Conservation (phyloP, 2,113 vertebrate genomes). For the Pseudolaguvia tuberculata region DNA sequence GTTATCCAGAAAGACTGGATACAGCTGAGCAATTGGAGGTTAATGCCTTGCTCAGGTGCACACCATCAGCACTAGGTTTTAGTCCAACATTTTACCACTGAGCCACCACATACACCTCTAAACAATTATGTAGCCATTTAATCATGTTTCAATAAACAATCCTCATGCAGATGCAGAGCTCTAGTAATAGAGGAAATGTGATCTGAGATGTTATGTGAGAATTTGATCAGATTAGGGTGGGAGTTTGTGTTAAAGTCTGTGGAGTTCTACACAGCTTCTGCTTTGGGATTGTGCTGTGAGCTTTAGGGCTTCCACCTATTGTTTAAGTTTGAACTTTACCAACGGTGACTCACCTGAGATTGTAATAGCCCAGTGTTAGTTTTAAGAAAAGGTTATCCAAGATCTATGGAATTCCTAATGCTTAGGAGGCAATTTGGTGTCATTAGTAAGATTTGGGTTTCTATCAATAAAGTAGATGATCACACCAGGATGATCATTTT, state of each 20-base stretch:
- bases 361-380: background rate
- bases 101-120: background rate
- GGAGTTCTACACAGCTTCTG: background rate
- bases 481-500: background rate
- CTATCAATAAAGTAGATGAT: background rate
- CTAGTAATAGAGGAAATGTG: background rate
- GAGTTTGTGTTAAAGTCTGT: background rate
- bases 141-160: background rate
- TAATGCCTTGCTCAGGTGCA: too few species aligned
- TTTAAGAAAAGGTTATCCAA: background rate
- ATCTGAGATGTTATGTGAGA: background rate
- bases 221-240: background rate
- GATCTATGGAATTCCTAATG: background rate
- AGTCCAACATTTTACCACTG: too few species aligned
- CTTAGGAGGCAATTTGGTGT: constrained; percentile 1
- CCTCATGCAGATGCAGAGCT: background rate
- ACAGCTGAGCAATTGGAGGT: too few species aligned
- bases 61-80: too few species aligned
- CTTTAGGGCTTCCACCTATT: background rate
- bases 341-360: constrained; percentile 24
- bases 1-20: too few species aligned
- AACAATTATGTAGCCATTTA: background rate
- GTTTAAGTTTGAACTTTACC: constrained; percentile 9
- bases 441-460: background rate
- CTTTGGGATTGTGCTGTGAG: background rate